phyloP scores from a whole-genome alignment of 2,888 invertebrate species.

The Phasia obesa region DNA sequence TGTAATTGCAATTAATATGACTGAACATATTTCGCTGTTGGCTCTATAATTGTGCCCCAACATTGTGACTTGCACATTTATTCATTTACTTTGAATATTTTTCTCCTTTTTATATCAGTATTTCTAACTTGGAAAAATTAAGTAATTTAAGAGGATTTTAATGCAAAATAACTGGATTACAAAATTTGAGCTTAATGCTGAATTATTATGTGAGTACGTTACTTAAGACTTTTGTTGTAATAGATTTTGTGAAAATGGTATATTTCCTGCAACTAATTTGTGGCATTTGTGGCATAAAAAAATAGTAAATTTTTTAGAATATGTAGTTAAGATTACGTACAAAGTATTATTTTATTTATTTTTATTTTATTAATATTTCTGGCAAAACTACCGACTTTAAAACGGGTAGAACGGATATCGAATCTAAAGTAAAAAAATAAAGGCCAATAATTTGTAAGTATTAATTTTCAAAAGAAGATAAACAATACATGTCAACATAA shows the following conservation, averaged over 20 bases:
- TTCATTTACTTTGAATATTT: not conserved
- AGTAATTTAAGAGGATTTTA: conserved; percentile 80
- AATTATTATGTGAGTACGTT: conserved; percentile 49
- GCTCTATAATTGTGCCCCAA: conserved; percentile 62
- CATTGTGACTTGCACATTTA: conserved; percentile 36
- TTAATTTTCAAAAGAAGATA: no score
- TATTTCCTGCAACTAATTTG: not conserved
- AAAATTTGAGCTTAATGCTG: conserved; percentile 59
- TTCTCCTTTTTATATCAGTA: not conserved
- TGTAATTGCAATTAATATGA: conserved; percentile 80
- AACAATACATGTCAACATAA: no score
- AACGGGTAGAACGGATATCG: no score
- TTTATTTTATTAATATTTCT: no score
- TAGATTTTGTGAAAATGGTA: not conserved
- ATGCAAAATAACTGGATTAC: conserved; percentile 73
- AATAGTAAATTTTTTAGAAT: no score
- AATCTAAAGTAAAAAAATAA: no score
- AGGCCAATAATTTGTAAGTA: no score
- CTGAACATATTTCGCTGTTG: conserved; percentile 57
- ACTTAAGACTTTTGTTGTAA: conserved; percentile 17
- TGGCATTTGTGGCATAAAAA: no score
- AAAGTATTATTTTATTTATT: no score
- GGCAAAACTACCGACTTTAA: no score
- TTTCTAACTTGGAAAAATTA: conserved; percentile 74
- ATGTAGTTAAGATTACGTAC: no score